Evolutionary conservation across 2,888 invertebrate genomes (phyloP).

Genomic region (Oxytorus armatus): DNA sequence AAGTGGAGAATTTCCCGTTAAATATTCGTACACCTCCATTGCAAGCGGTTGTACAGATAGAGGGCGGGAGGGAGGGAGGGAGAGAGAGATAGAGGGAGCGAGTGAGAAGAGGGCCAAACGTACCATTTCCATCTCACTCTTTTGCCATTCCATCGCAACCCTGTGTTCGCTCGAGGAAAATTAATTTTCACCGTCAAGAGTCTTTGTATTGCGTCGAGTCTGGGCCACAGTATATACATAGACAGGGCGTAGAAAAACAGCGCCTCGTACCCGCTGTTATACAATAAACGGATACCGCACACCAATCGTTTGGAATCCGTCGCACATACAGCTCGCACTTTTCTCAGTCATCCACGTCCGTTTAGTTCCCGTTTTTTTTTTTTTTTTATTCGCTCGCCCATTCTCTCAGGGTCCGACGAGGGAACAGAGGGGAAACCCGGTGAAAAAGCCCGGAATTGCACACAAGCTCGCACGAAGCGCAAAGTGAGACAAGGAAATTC

Average conservation of each 20-base stretch:
- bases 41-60: neutral
- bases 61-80: conserved; percentile 10
- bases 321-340: conserved; percentile 10
- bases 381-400: conserved; percentile 1
- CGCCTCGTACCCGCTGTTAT: conserved; percentile 36
- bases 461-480: neutral
- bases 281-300: conserved; percentile 13
- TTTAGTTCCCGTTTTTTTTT: conserved; percentile 10
- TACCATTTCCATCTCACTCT: conserved; percentile 47
- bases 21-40: conserved; percentile 58
- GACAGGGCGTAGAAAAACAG: conserved; percentile 27
- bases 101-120: conserved; percentile 19
- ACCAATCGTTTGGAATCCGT: conserved; percentile 41
- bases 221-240: conserved; percentile 2
- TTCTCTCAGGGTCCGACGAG: conserved; percentile 10
- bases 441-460: conserved; percentile 2
- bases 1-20: conserved; percentile 68
- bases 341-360: neutral
- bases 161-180: conserved; percentile 63
- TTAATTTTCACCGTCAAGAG: conserved; percentile 67
- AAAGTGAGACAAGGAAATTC: conserved; percentile 38
- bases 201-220: conserved; percentile 61
- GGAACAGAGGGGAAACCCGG: neutral
- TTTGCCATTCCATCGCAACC: conserved; percentile 47
- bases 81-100: conserved; percentile 20